Evolutionary conservation across 1,140 invertebrate genomes (phyloP), one percentile per base, ranked within the genome.

Genomic region (Ephestia elutella): DNA sequence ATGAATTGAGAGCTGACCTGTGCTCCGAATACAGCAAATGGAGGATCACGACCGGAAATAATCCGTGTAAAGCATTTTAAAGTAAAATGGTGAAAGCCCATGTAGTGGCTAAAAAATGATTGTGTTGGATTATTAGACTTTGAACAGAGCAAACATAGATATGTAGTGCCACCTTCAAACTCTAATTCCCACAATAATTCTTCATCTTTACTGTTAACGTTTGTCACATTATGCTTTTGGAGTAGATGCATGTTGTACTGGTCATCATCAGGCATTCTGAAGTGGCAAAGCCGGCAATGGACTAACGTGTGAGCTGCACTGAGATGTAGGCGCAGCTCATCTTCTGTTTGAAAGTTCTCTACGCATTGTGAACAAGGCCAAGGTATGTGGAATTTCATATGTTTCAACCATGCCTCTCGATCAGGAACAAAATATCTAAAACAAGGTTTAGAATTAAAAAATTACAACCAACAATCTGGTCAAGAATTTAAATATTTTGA

Each of bases 331-430:
- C 86, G 66, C 48, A 86, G 58, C 10, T 66, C 57, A 2, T 19
- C 5, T 59, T 89, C 84, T 17, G 71, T 68, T 35, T 68, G 57
- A 60, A 87, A 89, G 15, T 75, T 79, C 20, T 80, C 72, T n/a
- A 76, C 57, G 62, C 87, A 89, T 51, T 89, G 87, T 4, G 87
- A 89, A 59, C 87, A 89, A 4, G 80, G 79, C 85, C 86, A 82
- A 0, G 87, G 87, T 28, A 73, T 66, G 58, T 89, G 87, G 54
- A 82, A 89, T 30, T 76, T 73, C 15, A 75, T 51, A 61, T 89
- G 87, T 4, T 62, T 59, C 20, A 30, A 61, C 86, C 85, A 89
- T 3, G 73, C 54, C 28, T 80, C 74, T 62, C 79, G 76, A 51
- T 88, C 78, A 21, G 70, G 70, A 13, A 89, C 76, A 75, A 89